Percentiles rank a stretch among this genome's conserved stretches.
Evolutionary conservation across 2,888 invertebrate species (phyloP).

Genomic region (Physocephala rufipes): DNA sequence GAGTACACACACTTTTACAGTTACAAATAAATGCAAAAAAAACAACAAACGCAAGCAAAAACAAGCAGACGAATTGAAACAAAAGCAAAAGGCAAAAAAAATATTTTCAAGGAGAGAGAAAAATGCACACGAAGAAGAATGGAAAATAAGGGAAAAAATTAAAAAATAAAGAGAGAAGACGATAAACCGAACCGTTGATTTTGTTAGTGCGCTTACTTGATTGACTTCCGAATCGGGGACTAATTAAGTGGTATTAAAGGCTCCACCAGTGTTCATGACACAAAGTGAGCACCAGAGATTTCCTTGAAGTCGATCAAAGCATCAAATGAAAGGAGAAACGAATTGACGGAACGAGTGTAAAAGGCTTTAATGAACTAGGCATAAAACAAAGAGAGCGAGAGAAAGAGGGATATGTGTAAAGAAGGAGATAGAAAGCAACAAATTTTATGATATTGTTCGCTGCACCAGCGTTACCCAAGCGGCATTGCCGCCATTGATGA

Average conservation of each 20-base stretch:
- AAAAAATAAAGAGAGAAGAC: background rate
- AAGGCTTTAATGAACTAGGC: background rate
- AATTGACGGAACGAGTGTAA: background rate
- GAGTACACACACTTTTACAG: background rate
- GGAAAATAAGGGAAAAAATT: background rate
- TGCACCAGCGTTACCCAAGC: background rate
- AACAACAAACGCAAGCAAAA: background rate
- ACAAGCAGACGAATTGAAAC: background rate
- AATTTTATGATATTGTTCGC: background rate
- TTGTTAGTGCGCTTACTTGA: constrained; percentile 27
- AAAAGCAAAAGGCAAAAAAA: background rate
- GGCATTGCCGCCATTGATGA: constrained; percentile 10
- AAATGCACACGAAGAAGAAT: background rate
- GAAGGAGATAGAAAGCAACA: background rate
- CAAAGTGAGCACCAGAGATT: constrained; percentile 17
- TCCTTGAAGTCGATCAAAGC: background rate
- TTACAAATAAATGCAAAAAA: background rate
- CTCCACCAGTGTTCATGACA: constrained; percentile 30
- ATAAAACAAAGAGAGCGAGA: background rate
- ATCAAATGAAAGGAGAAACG: background rate
- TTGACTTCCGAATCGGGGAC: constrained; percentile 32
- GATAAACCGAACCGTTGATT: background rate
- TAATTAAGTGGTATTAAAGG: constrained; percentile 37
- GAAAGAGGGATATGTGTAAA: background rate
- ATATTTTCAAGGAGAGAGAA: background rate